These are phyloP conservation scores for Cyanocitta stelleri DNA, from an alignment of 2,113 vertebrate genomes.

Conservation along the genomic window DNA sequence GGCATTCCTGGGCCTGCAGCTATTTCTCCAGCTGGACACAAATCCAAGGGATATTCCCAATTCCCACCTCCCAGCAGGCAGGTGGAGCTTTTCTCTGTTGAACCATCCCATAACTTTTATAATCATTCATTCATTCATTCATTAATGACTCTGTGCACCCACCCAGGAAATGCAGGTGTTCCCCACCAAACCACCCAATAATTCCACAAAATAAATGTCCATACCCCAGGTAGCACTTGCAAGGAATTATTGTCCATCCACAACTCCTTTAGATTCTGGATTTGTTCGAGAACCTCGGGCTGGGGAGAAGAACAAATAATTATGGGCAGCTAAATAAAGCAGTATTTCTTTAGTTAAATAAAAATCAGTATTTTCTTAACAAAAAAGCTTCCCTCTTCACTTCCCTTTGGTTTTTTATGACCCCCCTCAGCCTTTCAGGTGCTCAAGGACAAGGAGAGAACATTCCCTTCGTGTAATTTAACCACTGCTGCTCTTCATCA, in stretches of 20 bases:
- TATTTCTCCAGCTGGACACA: neutral
- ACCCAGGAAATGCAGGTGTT: neutral
- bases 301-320: constrained; percentile 39
- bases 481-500: neutral
- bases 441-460: neutral
- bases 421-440: neutral
- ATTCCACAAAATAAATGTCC: constrained; percentile 61
- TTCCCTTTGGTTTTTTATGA: neutral
- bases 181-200: neutral
- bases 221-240: constrained; percentile 94
- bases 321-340: neutral
- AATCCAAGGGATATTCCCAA: neutral
- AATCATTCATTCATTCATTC: neutral
- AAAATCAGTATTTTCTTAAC: neutral
- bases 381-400: neutral
- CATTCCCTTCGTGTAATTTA: accelerated
- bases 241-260: constrained; percentile 98
- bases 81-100: neutral
- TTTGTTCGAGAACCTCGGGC: constrained; percentile 97
- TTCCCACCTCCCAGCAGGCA: neutral
- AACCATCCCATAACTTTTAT: neutral
- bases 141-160: neutral
- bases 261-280: constrained; percentile 92
- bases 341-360: neutral
- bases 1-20: neutral